phyloP scores from a whole-genome alignment of 2,113 vertebrate species.

The Nematolebias whitei region DNA sequence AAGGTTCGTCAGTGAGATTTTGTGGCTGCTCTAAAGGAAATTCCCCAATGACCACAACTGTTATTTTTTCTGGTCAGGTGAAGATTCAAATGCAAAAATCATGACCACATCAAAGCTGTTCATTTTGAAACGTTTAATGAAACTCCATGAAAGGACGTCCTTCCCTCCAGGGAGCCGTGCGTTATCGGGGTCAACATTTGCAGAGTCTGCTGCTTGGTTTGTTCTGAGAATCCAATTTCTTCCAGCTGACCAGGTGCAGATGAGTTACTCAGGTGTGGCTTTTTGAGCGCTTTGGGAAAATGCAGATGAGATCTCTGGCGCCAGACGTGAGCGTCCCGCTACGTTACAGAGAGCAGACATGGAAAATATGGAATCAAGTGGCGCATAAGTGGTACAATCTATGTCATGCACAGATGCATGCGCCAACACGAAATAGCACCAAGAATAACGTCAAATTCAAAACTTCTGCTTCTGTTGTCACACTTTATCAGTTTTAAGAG shows the following conservation, averaged over 20 bases:
- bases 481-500: slow-evolving; percentile 2
- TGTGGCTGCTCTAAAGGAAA: slow-evolving; percentile 24
- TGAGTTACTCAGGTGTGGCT: slow-evolving; percentile 56
- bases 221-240: slow-evolving; percentile 38
- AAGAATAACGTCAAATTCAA: not conserved
- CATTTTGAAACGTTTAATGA: slow-evolving; percentile 23
- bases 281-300: slow-evolving; percentile 26
- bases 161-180: slow-evolving; percentile 7
- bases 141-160: slow-evolving; percentile 6
- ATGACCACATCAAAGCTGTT: slow-evolving; percentile 20
- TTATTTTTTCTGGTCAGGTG: slow-evolving; percentile 15
- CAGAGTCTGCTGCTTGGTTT: slow-evolving; percentile 37
- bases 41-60: slow-evolving; percentile 28
- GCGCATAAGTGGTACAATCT: not conserved
- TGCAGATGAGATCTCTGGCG: slow-evolving; percentile 25
- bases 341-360: slow-evolving; percentile 13
- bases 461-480: no score
- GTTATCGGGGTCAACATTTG: slow-evolving; percentile 34
- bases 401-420: not conserved
- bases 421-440: not conserved
- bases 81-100: slow-evolving; percentile 26
- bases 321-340: slow-evolving; percentile 25
- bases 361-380: slow-evolving; percentile 18
- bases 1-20: not conserved
- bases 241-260: slow-evolving; percentile 50